Conservation (phyloP, 35 echinoderm and acorn worm species). For the Apostichopus japonicus region DNA sequence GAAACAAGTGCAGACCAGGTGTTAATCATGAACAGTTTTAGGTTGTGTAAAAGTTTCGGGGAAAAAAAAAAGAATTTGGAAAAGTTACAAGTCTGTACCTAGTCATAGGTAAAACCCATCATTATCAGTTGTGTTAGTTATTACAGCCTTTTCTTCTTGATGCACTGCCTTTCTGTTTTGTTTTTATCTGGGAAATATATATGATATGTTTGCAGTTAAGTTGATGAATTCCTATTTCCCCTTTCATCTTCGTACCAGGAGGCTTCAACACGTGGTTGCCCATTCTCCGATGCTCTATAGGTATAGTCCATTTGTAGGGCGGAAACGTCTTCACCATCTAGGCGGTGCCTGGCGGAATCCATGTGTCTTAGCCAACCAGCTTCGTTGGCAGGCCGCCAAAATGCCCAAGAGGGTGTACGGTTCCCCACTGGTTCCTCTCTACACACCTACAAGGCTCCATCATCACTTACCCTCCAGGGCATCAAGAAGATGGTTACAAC, state of each 20-base stretch:
- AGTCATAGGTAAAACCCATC: no score
- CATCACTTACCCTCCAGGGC: not conserved
- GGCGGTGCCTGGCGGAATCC: not conserved
- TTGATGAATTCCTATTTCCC: no score
- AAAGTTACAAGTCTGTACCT: no score
- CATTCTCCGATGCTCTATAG: slow-evolving; percentile 32
- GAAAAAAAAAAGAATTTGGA: no score
- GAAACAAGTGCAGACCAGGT: no score
- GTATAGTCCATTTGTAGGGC: not conserved
- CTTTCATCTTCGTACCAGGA: not conserved
- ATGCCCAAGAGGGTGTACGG: not conserved
- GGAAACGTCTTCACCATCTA: not conserved
- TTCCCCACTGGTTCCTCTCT: not conserved
- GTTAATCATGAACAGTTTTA: no score
- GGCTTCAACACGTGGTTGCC: not conserved
- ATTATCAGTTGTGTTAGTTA: no score
- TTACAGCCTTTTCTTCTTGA: no score
- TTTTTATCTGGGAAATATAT: no score
- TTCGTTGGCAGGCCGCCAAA: not conserved
- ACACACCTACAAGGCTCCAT: not conserved
- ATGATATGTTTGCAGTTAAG: no score
- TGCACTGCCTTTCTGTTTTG: no score
- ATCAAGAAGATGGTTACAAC: not conserved
- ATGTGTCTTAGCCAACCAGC: not conserved
- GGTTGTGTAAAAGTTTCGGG: no score